Evolutionary conservation across 2,888 invertebrate species (phyloP), one percentile per base, ranked within the genome.

Genomic region (Griposia aprilina): DNA sequence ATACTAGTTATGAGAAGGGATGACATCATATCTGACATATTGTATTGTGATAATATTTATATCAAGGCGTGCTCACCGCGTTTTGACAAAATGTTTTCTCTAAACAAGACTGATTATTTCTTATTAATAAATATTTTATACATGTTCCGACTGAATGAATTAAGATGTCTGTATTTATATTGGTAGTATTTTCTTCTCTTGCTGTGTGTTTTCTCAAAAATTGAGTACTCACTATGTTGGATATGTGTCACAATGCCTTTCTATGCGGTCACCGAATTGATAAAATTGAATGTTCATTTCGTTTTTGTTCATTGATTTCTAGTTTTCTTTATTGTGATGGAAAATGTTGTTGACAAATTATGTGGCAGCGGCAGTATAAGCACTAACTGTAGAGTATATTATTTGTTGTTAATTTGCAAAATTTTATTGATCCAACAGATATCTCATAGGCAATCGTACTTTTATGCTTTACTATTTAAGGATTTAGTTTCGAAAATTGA

Each of bases 71-170:
- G 93, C 90, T 91, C 90, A 89, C 91, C 92, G 91, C 94, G 95
- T 93, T 94, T 95, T 94, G 95, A 93, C 94, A 90, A 94, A 95
- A 96, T 94, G 94, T 97, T 97, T 97, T 97, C 96, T 97, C 96
- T 96, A 96, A 97, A 96, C 96, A 97, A 97, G 97, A 97, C 97
- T 97, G 97, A 97, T 97, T 97, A 97, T 97, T 97, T 97, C 96
- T 97, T 97, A 95, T 96, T 96, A 94, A 96, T 93, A 93, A 94
- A 96, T 96, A 95, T 96, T 96, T 96, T 96, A 95, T 96, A 97
- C 96, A 94, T 94, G 94, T 96, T 96, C 95, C 96, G 96, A 96
- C 96, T 96, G 96, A 96, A 95, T 96, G 96, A 94, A 96, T 95
- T 95, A 95, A 95, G 95, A 95, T 94, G 95, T 94, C 95, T 96